Base-by-base conservation (phyloP, 2,888 invertebrate species). In the Stenodera caucasica region DNA sequence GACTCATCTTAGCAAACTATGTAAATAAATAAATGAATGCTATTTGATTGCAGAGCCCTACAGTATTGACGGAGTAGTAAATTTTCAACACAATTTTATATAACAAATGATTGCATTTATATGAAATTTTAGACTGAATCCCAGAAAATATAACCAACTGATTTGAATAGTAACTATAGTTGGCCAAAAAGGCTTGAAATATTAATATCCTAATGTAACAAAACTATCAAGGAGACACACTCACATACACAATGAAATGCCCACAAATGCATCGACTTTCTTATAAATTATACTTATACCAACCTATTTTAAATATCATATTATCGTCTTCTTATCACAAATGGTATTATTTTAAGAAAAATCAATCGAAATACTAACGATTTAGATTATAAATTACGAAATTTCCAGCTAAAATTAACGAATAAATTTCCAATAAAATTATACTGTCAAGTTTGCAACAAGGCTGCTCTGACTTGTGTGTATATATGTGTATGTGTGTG, bases 381-480 rank as follows among this genome's bases (percentile, higher is more conserved):
- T 29, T 21, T 12, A 18, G n/a, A 9, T 2, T 35, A 35, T 15
- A 35, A 33, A 30, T 33, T 21, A 15, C 23, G 49, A 2, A 12
- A 11, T 23, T 49, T 23, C 21, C 21, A 14, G 2, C n/a, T 4
- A 40, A 7, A 51, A 12, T 6, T 18, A 51, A 15, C 8, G 30
- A 9, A 23, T 12, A 30, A 33, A 33, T 53, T 53, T 26, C 33
- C 40, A 66, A 58, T 62, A 60, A 67, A 65, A 65, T 62, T 63
- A 67, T 66, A 74, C 75, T 75, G 74, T 73, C 73, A 75, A 71
- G 70, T 73, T 71, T 70, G 66, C 72, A 72, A 68, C 73, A 72
- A 71, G 70, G 69, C 67, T 66, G 66, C 62, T 63, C 63, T 65
- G 23, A 45, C 45, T 32, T 32, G 15, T 37, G 8, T 37, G 21